These are phyloP conservation scores for Ceryle rudis DNA, from an alignment of 2,797 vertebrate genomes.

Conservation along the genomic window DNA sequence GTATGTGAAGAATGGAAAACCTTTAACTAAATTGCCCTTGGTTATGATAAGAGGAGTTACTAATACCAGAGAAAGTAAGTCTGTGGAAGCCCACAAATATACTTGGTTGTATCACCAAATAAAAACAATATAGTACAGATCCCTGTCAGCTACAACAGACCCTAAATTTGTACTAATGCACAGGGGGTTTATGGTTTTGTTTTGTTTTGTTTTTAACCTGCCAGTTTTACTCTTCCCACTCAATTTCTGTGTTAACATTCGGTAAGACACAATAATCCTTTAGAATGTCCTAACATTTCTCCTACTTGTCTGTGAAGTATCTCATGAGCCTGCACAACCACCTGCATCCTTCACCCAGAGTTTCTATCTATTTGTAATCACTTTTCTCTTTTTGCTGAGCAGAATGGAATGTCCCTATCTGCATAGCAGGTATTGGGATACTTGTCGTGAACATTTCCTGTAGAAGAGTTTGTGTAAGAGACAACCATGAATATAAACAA, in stretches of 20 bases:
- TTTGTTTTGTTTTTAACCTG: not conserved
- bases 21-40: not conserved
- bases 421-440: slow-evolving; percentile 26
- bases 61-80: not conserved
- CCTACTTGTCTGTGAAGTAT: not conserved
- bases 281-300: not conserved
- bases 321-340: not conserved
- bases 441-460: not conserved
- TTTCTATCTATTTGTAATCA: not conserved
- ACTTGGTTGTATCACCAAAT: not conserved
- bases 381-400: not conserved
- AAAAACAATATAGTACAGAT: not conserved
- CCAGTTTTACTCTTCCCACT: not conserved
- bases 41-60: not conserved
- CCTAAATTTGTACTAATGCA: not conserved
- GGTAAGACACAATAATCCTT: not conserved
- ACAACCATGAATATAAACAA: slow-evolving; percentile 53
- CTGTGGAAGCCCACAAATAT: not conserved
- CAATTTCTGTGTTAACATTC: not conserved
- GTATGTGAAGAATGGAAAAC: not conserved
- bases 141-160: not conserved
- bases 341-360: not conserved
- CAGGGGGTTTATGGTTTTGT: not conserved
- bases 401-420: not conserved
- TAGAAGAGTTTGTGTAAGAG: slow-evolving; percentile 44